Conservation (phyloP, 2,888 invertebrate species). For the Pollenia angustigena region DNA sequence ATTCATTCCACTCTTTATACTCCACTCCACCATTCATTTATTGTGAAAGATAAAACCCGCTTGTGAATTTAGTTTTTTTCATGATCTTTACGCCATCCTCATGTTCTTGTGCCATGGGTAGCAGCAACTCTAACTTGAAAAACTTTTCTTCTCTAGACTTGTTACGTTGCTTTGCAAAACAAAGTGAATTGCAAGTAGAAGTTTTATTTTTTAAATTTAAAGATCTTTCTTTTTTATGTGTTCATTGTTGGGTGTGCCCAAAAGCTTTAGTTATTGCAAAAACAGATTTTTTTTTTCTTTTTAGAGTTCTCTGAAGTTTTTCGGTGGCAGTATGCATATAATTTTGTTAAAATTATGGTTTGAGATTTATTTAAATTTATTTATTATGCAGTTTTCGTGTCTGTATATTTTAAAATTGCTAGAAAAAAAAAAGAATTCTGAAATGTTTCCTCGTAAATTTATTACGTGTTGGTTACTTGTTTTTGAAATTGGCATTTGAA, state of each 20-base stretch:
- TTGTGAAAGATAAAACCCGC: conserved; percentile 55
- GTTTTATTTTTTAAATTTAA: conserved; percentile 21
- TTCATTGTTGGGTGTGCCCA: conserved; percentile 54
- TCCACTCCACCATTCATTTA: conserved; percentile 17
- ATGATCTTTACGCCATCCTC: conserved; percentile 46
- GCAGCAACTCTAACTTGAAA: conserved; percentile 28
- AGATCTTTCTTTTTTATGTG: conserved; percentile 31
- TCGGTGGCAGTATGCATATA: conserved; percentile 70
- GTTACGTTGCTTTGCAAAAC: neutral
- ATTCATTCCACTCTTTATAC: conserved; percentile 35
- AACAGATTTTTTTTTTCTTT: conserved; percentile 15
- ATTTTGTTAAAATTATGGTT: conserved; percentile 65
- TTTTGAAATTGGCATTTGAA: no score
- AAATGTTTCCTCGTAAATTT: conserved; percentile 13
- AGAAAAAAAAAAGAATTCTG: neutral
- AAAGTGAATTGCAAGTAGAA: conserved; percentile 28
- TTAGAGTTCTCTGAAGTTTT: conserved; percentile 16
- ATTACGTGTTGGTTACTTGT: conserved; percentile 23
- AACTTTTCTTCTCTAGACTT: neutral
- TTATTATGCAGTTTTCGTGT: conserved; percentile 53
- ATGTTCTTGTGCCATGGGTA: conserved; percentile 16
- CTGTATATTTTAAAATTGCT: conserved; percentile 11
- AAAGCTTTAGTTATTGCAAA: conserved; percentile 16
- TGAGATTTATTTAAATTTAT: conserved; percentile 64
- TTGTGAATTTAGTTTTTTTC: conserved; percentile 16